A percentile compares a stretch with the other conserved stretches of the same genome.
Conservation (phyloP, 2,797 vertebrate genomes). For the Halcyon badia region DNA sequence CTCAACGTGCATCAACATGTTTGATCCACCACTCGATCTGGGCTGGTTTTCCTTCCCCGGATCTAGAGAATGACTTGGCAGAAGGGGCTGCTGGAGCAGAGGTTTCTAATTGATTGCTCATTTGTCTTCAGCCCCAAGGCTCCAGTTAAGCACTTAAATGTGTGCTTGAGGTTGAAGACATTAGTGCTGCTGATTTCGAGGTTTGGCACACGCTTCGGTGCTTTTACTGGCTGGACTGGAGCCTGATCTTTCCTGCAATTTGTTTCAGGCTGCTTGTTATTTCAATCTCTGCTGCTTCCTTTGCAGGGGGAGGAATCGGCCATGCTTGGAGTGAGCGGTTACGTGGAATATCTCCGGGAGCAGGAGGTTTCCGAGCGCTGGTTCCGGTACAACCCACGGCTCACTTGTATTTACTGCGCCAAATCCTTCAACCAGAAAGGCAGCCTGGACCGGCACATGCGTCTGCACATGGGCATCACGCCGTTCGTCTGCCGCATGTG, state of each 20-base stretch:
- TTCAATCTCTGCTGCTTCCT: conserved; percentile 1
- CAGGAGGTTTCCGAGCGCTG: conserved; percentile 96
- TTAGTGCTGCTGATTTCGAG: conserved; percentile 48
- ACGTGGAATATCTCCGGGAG: conserved; percentile 96
- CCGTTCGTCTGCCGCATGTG: conserved; percentile 98
- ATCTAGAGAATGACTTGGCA: conserved; percentile 7
- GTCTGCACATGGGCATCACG: conserved; percentile 98
- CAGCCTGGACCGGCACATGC: conserved; percentile 98
- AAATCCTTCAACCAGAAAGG: conserved; percentile 99
- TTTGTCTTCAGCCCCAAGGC: conserved; percentile 52
- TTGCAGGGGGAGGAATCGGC: conserved; percentile 90
- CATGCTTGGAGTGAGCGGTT: conserved; percentile 92
- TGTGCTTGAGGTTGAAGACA: conserved; percentile 54
- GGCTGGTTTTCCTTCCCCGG: neutral
- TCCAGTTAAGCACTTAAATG: conserved; percentile 54
- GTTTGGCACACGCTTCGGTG: conserved; percentile 9
- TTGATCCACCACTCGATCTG: neutral
- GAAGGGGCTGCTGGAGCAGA: neutral
- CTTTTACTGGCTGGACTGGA: neutral
- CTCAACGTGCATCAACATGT: neutral
- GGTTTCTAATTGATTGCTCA: conserved; percentile 40
- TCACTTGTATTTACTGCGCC: conserved; percentile 98
- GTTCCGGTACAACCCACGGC: conserved; percentile 98
- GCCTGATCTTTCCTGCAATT: neutral
- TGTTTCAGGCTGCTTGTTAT: neutral